These are phyloP conservation scores for Enteromius argenteus DNA, from an alignment of 2,797 vertebrate species.

Conservation along the genomic window DNA sequence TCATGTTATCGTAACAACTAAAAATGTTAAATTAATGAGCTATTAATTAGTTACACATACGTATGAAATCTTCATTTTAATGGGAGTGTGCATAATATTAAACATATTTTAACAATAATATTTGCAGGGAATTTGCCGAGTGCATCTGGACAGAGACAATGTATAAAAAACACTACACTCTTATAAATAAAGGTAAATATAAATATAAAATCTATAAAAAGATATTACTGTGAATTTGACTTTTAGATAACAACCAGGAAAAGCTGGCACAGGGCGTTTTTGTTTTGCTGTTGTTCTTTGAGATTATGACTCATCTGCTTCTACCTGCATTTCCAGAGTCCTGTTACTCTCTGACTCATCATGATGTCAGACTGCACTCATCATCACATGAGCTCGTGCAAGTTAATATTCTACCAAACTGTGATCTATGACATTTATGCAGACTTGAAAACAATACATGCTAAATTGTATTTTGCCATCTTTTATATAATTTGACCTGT, in stretches of 20 bases:
- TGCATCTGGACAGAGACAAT: not conserved
- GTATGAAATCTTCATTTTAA: not conserved
- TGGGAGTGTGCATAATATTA: conserved; percentile 1
- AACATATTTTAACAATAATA: not conserved
- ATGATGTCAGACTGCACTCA: conserved; percentile 40
- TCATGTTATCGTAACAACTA: not conserved
- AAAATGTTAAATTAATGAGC: not conserved
- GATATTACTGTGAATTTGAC: not conserved
- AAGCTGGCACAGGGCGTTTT: conserved; percentile 6
- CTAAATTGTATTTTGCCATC: not conserved
- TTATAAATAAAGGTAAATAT: not conserved
- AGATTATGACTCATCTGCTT: conserved; percentile 44
- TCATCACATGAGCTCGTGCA: conserved; percentile 17
- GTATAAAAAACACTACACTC: not conserved
- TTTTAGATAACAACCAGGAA: conserved; percentile 17
- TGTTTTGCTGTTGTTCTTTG: conserved; percentile 21
- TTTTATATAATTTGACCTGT: not conserved
- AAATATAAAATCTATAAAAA: not conserved
- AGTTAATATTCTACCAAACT: not conserved
- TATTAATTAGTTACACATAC: not conserved
- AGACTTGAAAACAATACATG: not conserved
- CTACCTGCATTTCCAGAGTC: conserved; percentile 43
- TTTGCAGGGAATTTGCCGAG: not conserved
- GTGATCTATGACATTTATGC: not conserved
- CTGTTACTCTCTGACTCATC: conserved; percentile 47